Percentiles rank a stretch among this genome's conserved stretches.
Conservation (phyloP, 2,888 invertebrate species). For the Campoplex nolae region DNA sequence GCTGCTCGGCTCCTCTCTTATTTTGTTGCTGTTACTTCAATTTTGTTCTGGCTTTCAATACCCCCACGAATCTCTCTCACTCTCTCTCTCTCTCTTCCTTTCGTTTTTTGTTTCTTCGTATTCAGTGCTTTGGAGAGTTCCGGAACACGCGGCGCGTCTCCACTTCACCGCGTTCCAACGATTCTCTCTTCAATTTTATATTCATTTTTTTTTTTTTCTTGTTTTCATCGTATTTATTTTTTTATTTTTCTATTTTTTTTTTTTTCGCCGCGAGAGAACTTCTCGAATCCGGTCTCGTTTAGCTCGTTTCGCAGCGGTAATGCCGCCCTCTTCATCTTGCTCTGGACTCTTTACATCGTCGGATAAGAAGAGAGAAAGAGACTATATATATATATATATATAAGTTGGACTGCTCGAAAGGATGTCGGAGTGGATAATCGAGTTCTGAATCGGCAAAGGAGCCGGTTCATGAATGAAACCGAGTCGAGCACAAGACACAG, state of each 20-base stretch:
- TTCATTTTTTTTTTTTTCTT: constrained; percentile 5
- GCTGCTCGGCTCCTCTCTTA: constrained; percentile 48
- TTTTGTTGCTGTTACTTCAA: constrained; percentile 59
- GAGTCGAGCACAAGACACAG: constrained; percentile 11
- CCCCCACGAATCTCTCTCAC: constrained; percentile 33
- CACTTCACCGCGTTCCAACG: constrained; percentile 23
- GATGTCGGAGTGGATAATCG: constrained; percentile 58
- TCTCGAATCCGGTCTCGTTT: constrained; percentile 64
- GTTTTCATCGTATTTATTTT: not conserved
- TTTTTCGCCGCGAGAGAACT: constrained; percentile 29
- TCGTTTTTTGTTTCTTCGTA: constrained; percentile 26
- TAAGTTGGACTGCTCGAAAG: constrained; percentile 37
- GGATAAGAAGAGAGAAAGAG: constrained; percentile 24
- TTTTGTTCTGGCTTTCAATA: constrained; percentile 54
- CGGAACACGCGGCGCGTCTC: constrained; percentile 46
- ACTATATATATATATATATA: constrained; percentile 19
- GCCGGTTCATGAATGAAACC: constrained; percentile 69
- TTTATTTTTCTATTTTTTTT: constrained; percentile 13
- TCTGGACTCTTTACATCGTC: constrained; percentile 36
- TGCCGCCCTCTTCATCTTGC: constrained; percentile 57
- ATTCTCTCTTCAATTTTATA: not conserved
- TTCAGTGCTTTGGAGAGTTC: constrained; percentile 37
- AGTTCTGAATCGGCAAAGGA: constrained; percentile 55
- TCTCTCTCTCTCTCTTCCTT: constrained; percentile 39
- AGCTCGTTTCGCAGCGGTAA: constrained; percentile 63